Base-by-base conservation (phyloP, 1,140 invertebrate genomes). In the Trialeurodes vaporariorum region DNA sequence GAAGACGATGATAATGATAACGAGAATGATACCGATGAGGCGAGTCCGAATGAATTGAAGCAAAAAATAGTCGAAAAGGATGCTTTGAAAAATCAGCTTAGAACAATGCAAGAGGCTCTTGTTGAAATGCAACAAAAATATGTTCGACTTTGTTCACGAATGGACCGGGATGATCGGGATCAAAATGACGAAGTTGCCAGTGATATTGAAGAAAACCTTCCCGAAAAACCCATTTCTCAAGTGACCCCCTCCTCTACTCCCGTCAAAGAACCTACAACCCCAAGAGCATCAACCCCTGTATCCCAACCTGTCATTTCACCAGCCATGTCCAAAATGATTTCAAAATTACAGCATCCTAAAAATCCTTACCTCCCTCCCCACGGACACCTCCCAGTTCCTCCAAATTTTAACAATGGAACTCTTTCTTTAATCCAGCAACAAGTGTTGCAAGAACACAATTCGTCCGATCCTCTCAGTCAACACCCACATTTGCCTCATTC, bases 51-150 rank as follows among this genome's bases (percentile, higher is more conserved):
- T 27, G 77, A 84, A 75, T 86, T 92, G 67, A 84, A 88, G 72
- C 88, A 91, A 75, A 92, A 92, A 78, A 83, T 89, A 64, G 88
- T 90, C 68, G 89, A 91, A 76, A 92, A 92, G 78, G 89, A 90
- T 75, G 86, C 87, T 58, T 81, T 94, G 1, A 90, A 93, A 78
- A 87, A 86, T 67, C 92, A 95, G 79, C 79, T 94, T 73, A 84
- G 90, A 64, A 87, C 87, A 63, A 87, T 95, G 83, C 91, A 94
- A 80, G 88, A 93, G 73, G 92, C 95, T 77, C 79, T 95, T 66
- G 90, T 89, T 1, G 87, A 87, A 75, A 94, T 96, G 87, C 91
- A 94, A 79, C 90, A 93, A 76, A 91, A 92, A 75, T 95, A 94
- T 76, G 84, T 89, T 73, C 89, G 93, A 76, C 79, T 94, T 71